A percentile compares a stretch with the other conserved stretches of the same genome.
Conservation (phyloP, 2,113 vertebrate genomes). For the Polypterus bichir region DNA sequence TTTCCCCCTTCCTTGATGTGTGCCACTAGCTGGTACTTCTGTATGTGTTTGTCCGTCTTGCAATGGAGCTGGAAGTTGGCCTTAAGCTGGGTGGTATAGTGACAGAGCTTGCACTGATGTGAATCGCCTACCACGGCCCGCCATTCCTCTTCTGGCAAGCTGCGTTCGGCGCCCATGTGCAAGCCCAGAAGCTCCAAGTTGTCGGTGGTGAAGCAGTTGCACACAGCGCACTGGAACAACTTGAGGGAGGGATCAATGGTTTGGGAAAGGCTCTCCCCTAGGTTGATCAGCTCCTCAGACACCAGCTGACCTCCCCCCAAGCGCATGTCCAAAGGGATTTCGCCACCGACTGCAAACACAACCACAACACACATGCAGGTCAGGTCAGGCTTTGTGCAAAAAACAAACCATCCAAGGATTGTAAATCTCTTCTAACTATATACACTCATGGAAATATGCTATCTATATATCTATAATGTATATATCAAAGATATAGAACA, state of each 20-base stretch:
- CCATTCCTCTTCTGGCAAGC: slow-evolving; percentile 91
- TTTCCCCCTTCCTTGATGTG: slow-evolving; percentile 97
- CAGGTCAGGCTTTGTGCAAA: too few relatives aligned
- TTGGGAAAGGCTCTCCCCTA: slow-evolving; percentile 91
- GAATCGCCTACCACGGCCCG: slow-evolving; percentile 86
- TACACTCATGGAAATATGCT: too few relatives aligned
- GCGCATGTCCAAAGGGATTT: slow-evolving; percentile 89
- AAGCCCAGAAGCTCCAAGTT: slow-evolving; percentile 90
- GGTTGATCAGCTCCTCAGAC: slow-evolving; percentile 93
- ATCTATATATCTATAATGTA: too few relatives aligned
- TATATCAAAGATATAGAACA: too few relatives aligned
- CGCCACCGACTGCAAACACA: slow-evolving; percentile 68
- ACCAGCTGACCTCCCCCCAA: slow-evolving; percentile 87
- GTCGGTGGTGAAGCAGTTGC: slow-evolving; percentile 96
- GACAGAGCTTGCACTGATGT: slow-evolving; percentile 94
- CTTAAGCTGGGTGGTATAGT: slow-evolving; percentile 94
- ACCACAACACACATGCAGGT: slow-evolving; percentile 3
- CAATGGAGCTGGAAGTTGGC: slow-evolving; percentile 98
- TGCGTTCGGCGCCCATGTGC: slow-evolving; percentile 88
- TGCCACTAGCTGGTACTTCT: slow-evolving; percentile 95
- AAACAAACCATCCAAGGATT: too few relatives aligned
- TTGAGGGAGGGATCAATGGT: slow-evolving; percentile 91
- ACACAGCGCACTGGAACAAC: slow-evolving; percentile 96
- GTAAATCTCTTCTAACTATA: too few relatives aligned
- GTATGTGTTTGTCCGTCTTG: slow-evolving; percentile 95